These are phyloP conservation scores for Drosophila yakuba DNA, from an alignment of 1,140 invertebrate species.

Conservation along the genomic window DNA sequence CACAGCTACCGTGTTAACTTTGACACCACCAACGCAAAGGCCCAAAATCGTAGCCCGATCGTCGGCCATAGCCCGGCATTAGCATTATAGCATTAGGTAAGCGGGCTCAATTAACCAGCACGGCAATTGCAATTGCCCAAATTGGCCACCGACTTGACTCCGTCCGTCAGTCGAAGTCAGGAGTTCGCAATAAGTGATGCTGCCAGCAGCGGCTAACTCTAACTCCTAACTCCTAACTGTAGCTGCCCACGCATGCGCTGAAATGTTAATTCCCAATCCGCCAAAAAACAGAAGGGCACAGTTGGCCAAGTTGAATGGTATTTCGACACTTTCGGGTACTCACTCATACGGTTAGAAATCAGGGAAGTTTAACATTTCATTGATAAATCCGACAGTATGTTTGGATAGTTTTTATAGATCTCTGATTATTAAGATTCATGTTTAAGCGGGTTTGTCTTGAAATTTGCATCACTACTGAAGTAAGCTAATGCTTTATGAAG, in stretches of 20 bases:
- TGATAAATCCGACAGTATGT: not conserved
- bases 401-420: not conserved
- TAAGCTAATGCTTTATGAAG: too few species aligned
- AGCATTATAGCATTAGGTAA: slow-evolving; percentile 79
- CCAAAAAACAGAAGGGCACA: slow-evolving; percentile 30
- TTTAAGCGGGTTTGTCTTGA: too few species aligned
- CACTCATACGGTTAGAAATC: too few species aligned
- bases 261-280: slow-evolving; percentile 38
- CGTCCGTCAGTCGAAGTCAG: slow-evolving; percentile 29
- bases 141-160: slow-evolving; percentile 55
- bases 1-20: slow-evolving; percentile 82
- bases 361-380: not conserved
- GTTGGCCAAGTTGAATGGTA: slow-evolving; percentile 5
- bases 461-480: too few species aligned
- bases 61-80: slow-evolving; percentile 54
- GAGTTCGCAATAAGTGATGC: slow-evolving; percentile 28
- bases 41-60: slow-evolving; percentile 20
- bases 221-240: slow-evolving; percentile 30
- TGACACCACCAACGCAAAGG: slow-evolving; percentile 70
- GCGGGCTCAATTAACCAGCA: slow-evolving; percentile 69
- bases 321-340: not conserved
- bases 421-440: too few species aligned
- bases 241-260: slow-evolving; percentile 65
- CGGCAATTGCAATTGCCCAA: slow-evolving; percentile 73
- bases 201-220: slow-evolving; percentile 36